Percentiles rank a stretch among this genome's conserved stretches.
phyloP scores from a whole-genome alignment of 2,797 vertebrate genomes.

The Calcarius lapponicus region DNA sequence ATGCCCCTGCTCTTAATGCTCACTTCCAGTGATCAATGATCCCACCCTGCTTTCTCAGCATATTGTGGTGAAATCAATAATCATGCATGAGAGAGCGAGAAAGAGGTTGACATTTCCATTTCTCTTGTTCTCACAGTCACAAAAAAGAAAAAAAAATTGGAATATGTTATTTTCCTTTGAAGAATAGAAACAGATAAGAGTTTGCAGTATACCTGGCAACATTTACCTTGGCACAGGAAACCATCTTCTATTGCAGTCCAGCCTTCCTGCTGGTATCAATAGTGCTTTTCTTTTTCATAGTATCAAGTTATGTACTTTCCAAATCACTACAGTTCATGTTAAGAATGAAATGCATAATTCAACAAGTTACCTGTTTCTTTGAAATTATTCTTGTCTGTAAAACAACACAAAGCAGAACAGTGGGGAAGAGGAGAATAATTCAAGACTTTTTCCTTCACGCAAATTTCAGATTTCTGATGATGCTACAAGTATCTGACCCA shows the following conservation, averaged over 20 bases:
- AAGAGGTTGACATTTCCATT: neutral
- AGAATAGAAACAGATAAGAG: neutral
- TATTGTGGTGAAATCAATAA: neutral
- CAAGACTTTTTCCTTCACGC: neutral
- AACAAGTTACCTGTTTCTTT: neutral
- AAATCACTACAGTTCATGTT: neutral
- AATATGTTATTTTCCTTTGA: neutral
- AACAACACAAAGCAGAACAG: neutral
- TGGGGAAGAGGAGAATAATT: neutral
- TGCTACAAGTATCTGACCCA: conserved; percentile 42
- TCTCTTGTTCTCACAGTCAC: neutral
- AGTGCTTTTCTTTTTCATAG: neutral
- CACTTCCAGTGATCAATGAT: neutral
- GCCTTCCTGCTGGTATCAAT: neutral
- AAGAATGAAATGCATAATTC: neutral
- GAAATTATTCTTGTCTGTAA: neutral
- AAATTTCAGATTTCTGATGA: conserved; percentile 52
- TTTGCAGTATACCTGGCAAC: neutral
- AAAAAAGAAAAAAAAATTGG: neutral
- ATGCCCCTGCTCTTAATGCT: neutral
- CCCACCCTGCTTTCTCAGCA: conserved; percentile 31
- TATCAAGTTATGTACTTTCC: neutral
- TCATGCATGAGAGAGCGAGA: neutral
- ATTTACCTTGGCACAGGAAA: neutral
- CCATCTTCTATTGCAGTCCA: neutral